These are phyloP conservation scores for Elymnias hypermnestra DNA, from an alignment of 1,140 invertebrate genomes.

Conservation along the genomic window DNA sequence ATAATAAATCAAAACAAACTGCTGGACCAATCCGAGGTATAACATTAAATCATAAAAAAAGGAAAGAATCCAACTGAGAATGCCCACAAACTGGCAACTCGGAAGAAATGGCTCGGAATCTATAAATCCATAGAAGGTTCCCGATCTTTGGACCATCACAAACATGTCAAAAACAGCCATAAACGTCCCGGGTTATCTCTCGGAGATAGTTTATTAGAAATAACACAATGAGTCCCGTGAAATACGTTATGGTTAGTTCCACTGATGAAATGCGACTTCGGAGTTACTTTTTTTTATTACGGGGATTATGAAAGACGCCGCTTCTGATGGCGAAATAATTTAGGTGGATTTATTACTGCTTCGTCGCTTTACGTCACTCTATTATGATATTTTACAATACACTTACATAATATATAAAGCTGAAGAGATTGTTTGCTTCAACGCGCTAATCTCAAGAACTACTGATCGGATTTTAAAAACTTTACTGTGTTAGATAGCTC, in stretches of 20 bases:
- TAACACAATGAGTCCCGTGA: constrained; percentile 40
- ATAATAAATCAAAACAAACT: too few species aligned
- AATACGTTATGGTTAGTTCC: constrained; percentile 39
- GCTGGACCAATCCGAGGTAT: too few species aligned
- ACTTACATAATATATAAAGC: too few species aligned
- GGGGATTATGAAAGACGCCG: constrained; percentile 3
- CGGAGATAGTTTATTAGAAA: constrained; percentile 54
- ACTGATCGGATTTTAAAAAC: too few species aligned
- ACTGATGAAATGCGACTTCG: constrained; percentile 40
- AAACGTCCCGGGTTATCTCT: constrained; percentile 45
- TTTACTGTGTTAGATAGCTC: too few species aligned
- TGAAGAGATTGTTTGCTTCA: too few species aligned
- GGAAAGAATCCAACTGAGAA: constrained; percentile 49
- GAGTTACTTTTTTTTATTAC: constrained; percentile 20
- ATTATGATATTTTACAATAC: too few species aligned
- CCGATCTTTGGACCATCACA: constrained; percentile 55
- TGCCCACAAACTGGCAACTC: constrained; percentile 32
- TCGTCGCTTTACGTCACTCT: too few species aligned
- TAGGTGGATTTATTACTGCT: too few species aligned
- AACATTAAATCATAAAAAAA: constrained; percentile 57
- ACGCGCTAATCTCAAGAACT: too few species aligned
- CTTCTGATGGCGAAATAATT: too few species aligned
- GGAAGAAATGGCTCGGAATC: constrained; percentile 59
- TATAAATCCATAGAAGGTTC: constrained; percentile 50
- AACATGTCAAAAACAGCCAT: constrained; percentile 60